Conservation (phyloP, 2,113 vertebrate genomes). For the Romanogobio albipinnatus region DNA sequence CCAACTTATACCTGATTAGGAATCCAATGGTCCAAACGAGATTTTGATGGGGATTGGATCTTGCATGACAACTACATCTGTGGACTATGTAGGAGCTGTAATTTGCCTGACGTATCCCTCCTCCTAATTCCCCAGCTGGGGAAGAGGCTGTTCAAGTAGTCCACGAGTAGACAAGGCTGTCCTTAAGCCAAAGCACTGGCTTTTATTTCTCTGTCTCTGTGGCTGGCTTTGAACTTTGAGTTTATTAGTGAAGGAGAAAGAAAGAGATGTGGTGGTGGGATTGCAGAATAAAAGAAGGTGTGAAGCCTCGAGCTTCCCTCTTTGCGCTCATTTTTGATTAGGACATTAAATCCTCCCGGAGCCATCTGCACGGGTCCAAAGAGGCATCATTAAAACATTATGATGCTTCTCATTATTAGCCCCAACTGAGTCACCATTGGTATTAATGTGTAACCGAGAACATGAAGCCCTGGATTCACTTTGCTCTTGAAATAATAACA, state of each 20-base stretch:
- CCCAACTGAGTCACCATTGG: slow-evolving; percentile 42
- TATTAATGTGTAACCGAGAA: slow-evolving; percentile 43
- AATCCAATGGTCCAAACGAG: background rate
- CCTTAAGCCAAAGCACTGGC: background rate
- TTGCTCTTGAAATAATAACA: slow-evolving; percentile 24
- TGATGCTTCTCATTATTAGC: slow-evolving; percentile 44
- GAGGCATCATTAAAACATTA: slow-evolving; percentile 57
- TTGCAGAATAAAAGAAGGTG: background rate
- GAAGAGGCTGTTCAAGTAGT: background rate
- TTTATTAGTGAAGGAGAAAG: slow-evolving; percentile 32
- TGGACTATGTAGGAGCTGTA: background rate
- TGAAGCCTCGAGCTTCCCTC: slow-evolving; percentile 34
- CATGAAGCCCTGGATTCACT: slow-evolving; percentile 15
- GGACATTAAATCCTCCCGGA: slow-evolving; percentile 45
- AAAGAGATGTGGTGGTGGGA: background rate
- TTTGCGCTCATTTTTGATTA: slow-evolving; percentile 44
- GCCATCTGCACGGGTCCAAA: slow-evolving; percentile 35
- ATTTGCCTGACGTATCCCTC: background rate
- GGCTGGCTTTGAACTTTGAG: slow-evolving; percentile 31
- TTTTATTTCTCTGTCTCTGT: slow-evolving; percentile 42
- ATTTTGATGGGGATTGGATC: background rate
- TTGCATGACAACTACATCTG: background rate
- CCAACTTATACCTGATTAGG: background rate
- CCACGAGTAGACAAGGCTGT: background rate
- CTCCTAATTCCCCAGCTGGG: background rate